Percentiles rank a stretch among this genome's conserved stretches.
phyloP scores from a whole-genome alignment of 2,797 vertebrate species.

The Cirrhinus molitorella region DNA sequence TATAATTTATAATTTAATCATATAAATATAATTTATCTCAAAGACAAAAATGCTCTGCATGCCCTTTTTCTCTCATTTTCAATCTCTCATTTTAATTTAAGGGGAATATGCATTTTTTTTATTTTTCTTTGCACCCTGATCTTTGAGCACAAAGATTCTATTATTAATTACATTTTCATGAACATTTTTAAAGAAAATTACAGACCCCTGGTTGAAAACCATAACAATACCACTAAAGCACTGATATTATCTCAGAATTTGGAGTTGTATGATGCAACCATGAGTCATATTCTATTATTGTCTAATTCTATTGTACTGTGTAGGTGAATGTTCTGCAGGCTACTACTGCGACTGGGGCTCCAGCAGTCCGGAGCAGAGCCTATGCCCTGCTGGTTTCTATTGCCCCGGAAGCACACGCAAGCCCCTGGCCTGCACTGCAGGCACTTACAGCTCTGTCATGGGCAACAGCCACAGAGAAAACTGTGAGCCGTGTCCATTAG shows the following conservation, averaged over 20 bases:
- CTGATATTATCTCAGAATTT: background rate
- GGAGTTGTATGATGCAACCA: background rate
- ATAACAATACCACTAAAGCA: background rate
- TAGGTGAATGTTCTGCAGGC: conserved; percentile 82
- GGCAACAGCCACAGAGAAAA: conserved; percentile 77
- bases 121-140: background rate
- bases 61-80: background rate
- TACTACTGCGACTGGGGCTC: conserved; percentile 85
- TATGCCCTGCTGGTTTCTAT: conserved; percentile 84
- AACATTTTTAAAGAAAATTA: background rate
- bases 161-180: background rate
- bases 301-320: conserved; percentile 11
- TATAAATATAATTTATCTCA: conserved; percentile 1
- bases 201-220: background rate
- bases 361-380: conserved; percentile 74
- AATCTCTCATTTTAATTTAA: background rate
- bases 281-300: background rate
- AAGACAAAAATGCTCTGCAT: background rate
- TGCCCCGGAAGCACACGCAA: conserved; percentile 79
- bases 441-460: conserved; percentile 77
- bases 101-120: background rate
- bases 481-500: conserved; percentile 84
- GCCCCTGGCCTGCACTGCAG: conserved; percentile 80
- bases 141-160: background rate
- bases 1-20: no score